Conservation (phyloP, 2,113 vertebrate genomes). For the Hypanus sabinus region DNA sequence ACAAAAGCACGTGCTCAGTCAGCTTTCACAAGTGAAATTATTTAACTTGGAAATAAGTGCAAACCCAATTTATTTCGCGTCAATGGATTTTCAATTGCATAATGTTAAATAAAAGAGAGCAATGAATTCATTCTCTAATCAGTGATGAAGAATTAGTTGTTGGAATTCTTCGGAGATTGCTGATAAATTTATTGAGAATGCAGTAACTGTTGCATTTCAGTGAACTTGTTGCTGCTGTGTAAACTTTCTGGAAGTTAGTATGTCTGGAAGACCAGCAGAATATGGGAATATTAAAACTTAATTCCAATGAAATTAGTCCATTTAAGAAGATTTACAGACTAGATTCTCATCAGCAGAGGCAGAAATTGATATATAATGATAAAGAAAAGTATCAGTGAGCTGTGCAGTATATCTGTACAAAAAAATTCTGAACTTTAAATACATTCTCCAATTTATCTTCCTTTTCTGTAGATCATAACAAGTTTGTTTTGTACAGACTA, state of each 20-base stretch:
- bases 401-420: background rate
- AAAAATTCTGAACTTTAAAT: background rate
- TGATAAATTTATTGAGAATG: conserved; percentile 94
- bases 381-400: conserved; percentile 64
- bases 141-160: background rate
- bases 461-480: background rate
- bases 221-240: conserved; percentile 89
- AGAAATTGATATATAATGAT: conserved; percentile 95
- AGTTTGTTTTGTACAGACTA: background rate
- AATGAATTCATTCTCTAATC: no score
- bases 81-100: no score
- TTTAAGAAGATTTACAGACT: conserved; percentile 97
- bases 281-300: conserved; percentile 98
- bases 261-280: conserved; percentile 97
- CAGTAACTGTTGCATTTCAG: conserved; percentile 90
- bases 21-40: no score
- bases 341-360: conserved; percentile 99
- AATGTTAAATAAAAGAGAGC: no score
- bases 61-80: no score
- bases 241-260: conserved; percentile 91
- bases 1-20: no score
- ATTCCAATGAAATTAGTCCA: conserved; percentile 91
- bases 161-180: conserved; percentile 87
- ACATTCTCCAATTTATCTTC: background rate
- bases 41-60: no score